Conservation (phyloP, 2,113 vertebrate genomes). For the Semnopithecus entellus region DNA sequence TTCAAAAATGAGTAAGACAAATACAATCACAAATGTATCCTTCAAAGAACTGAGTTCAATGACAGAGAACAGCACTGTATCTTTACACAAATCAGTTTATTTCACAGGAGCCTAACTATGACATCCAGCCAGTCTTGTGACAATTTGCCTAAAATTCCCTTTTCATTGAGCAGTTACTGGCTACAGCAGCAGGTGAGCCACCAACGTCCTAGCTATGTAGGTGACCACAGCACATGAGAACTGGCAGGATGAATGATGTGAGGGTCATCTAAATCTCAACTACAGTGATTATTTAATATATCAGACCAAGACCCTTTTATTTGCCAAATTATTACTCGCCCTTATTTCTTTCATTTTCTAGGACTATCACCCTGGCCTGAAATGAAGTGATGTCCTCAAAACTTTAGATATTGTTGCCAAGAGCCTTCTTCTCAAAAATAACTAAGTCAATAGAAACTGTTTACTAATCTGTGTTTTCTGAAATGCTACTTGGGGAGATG, state of each 20-base stretch:
- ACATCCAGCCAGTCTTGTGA: neutral
- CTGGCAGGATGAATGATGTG: neutral
- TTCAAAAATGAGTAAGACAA: conserved; percentile 21
- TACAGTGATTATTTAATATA: neutral
- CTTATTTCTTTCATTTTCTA: neutral
- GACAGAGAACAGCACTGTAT: neutral
- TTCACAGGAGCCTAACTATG: neutral
- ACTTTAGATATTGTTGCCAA: neutral
- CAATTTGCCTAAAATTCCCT: neutral
- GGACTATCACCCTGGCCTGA: neutral
- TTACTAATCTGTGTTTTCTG: neutral
- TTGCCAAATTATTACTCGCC: neutral
- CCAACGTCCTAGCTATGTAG: neutral
- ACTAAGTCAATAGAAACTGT: neutral
- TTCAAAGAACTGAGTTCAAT: conserved; percentile 23
- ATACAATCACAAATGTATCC: neutral
- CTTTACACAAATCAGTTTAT: neutral
- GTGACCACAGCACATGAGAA: rapidly evolving
- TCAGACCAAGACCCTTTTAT: neutral
- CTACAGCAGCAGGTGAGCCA: neutral
- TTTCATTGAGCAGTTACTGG: neutral
- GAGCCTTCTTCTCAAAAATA: neutral
- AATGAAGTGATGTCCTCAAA: neutral
- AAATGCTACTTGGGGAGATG: neutral
- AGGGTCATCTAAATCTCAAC: rapidly evolving